These are phyloP conservation scores for Eremobia ochroleuca DNA, from an alignment of 2,888 invertebrate species.

Conservation along the genomic window DNA sequence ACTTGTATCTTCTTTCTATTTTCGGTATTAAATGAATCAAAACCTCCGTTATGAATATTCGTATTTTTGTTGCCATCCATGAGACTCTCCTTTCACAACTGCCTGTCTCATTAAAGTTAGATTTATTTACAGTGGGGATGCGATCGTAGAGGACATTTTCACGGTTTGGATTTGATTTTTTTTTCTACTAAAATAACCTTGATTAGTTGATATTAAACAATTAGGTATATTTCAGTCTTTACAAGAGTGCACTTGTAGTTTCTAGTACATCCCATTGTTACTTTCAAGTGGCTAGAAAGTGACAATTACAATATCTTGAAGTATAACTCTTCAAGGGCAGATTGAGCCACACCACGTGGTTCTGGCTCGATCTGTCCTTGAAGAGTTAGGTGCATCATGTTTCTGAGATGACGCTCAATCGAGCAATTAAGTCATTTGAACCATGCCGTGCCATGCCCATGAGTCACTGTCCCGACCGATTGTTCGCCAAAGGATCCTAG, in stretches of 20 bases:
- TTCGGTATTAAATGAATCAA: background rate
- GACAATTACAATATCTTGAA: slow-evolving; percentile 8
- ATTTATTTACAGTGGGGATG: background rate
- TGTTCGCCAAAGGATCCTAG: slow-evolving; percentile 15
- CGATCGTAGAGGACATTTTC: background rate
- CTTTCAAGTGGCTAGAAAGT: slow-evolving; percentile 20
- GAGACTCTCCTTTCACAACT: background rate
- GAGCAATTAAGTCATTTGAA: slow-evolving; percentile 37
- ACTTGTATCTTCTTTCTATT: background rate
- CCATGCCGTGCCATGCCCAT: slow-evolving; percentile 4
- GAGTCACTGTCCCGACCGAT: slow-evolving; percentile 30
- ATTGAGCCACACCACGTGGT: slow-evolving; percentile 55
- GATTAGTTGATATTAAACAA: background rate
- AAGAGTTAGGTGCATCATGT: slow-evolving; percentile 44
- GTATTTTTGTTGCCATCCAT: background rate
- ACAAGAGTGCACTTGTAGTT: background rate
- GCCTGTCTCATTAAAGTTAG: background rate
- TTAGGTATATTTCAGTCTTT: background rate
- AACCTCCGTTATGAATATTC: background rate
- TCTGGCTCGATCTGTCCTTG: no score
- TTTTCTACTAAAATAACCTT: background rate
- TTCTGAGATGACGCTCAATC: slow-evolving; percentile 28
- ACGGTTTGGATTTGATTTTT: background rate
- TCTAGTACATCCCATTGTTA: slow-evolving; percentile 5
- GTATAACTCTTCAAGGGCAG: slow-evolving; percentile 40